Percentiles rank a stretch among this genome's conserved stretches.
These are phyloP conservation scores for Melanchra persicariae DNA, from an alignment of 2,888 invertebrate genomes.

Conservation along the genomic window DNA sequence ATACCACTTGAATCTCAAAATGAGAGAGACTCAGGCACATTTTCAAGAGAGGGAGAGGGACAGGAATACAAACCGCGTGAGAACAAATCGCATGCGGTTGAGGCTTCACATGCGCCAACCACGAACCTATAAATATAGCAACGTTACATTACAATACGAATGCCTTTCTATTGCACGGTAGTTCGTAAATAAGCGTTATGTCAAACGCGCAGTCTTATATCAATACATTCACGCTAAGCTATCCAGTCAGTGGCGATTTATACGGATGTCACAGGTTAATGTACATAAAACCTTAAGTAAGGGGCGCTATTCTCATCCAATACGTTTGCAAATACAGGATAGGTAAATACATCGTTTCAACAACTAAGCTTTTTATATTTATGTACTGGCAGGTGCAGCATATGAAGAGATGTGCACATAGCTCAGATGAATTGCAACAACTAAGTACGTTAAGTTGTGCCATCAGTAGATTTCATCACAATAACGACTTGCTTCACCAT, in stretches of 20 bases:
- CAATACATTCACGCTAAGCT: constrained; percentile 65
- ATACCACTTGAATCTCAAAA: constrained; percentile 71
- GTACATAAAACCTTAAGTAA: constrained; percentile 57
- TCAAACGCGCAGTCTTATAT: constrained; percentile 70
- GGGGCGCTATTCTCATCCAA: constrained; percentile 43
- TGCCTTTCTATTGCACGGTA: constrained; percentile 74
- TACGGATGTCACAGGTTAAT: constrained; percentile 64
- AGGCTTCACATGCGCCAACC: constrained; percentile 78
- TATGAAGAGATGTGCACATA: constrained; percentile 35
- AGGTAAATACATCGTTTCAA: constrained; percentile 35
- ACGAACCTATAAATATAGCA: constrained; percentile 75
- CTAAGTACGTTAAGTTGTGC: constrained; percentile 24
- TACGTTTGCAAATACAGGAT: constrained; percentile 48
- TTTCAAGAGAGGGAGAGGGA: constrained; percentile 73
- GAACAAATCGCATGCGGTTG: constrained; percentile 82
- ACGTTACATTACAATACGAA: constrained; percentile 77
- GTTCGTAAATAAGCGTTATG: constrained; percentile 77
- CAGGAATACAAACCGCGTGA: constrained; percentile 82
- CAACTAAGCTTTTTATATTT: constrained; percentile 29
- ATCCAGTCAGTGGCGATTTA: constrained; percentile 62
- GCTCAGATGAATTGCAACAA: constrained; percentile 40
- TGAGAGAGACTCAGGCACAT: constrained; percentile 71
- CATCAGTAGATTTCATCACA: constrained; percentile 55
- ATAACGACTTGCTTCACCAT: constrained; percentile 38
- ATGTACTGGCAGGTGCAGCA: constrained; percentile 23